These are phyloP conservation scores for Sebastes hopkinsi DNA, from an alignment of 2,797 vertebrate species.

Conservation along the genomic window DNA sequence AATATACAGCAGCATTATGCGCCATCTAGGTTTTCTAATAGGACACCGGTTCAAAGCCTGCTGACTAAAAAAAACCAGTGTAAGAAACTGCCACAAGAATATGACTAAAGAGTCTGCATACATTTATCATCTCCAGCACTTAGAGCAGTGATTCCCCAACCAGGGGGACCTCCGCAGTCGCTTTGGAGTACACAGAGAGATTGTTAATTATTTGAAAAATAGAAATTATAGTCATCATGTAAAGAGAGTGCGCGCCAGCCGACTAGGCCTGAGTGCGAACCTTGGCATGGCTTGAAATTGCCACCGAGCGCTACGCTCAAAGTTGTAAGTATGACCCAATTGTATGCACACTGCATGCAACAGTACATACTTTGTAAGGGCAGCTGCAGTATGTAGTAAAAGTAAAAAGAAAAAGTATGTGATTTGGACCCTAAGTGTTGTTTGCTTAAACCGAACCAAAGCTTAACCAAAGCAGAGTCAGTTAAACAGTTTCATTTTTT, in stretches of 20 bases:
- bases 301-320: too few relatives aligned
- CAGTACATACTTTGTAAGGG: too few relatives aligned
- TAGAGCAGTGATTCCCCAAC: not conserved
- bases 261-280: too few relatives aligned
- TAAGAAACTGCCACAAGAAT: not conserved
- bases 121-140: not conserved
- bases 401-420: too few relatives aligned
- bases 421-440: too few relatives aligned
- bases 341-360: too few relatives aligned
- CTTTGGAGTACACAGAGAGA: not conserved
- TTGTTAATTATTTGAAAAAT: not conserved
- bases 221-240: not conserved
- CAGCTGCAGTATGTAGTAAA: too few relatives aligned
- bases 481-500: not conserved
- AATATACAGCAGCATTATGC: constrained; percentile 13
- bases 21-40: constrained; percentile 25
- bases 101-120: not conserved
- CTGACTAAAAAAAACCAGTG: not conserved
- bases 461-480: too few relatives aligned
- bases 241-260: not conserved
- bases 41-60: constrained; percentile 37
- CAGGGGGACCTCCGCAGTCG: not conserved
- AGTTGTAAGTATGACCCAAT: too few relatives aligned
- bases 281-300: too few relatives aligned
- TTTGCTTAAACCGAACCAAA: too few relatives aligned